These are phyloP conservation scores for Gorsachius magnificus DNA, from an alignment of 2,797 vertebrate species.

Conservation along the genomic window DNA sequence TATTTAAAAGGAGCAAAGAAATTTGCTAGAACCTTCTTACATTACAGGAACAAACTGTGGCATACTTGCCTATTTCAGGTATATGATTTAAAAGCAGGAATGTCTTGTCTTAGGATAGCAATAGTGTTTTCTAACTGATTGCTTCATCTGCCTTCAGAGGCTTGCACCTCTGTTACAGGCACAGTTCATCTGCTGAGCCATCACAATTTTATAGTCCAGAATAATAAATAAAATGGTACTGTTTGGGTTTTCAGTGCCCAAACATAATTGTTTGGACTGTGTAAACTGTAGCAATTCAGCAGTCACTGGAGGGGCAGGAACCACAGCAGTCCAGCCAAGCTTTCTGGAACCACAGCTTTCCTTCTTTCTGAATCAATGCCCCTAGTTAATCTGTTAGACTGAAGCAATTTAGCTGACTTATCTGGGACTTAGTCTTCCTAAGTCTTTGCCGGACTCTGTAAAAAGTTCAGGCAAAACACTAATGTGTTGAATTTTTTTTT, in stretches of 20 bases:
- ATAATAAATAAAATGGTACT: neutral
- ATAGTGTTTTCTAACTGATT: neutral
- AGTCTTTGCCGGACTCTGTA: neutral
- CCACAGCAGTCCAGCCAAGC: neutral
- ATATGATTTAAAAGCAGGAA: neutral
- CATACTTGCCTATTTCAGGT: neutral
- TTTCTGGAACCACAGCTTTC: neutral
- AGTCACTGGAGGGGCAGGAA: neutral
- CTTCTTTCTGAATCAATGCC: neutral
- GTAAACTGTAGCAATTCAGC: neutral
- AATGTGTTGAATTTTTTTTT: accelerated
- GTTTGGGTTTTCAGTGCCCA: neutral
- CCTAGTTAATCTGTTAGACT: neutral
- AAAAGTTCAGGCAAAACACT: neutral
- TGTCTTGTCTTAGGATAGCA: neutral
- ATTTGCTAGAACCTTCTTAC: neutral
- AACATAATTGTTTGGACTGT: neutral
- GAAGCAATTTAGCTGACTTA: neutral
- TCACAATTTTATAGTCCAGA: neutral
- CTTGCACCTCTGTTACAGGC: neutral
- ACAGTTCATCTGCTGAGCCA: neutral
- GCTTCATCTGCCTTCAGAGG: neutral
- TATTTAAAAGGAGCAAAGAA: neutral
- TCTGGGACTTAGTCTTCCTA: neutral
- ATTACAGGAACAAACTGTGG: neutral